Conservation (phyloP, 2,888 invertebrate genomes). For the Ellobium chinense region DNA sequence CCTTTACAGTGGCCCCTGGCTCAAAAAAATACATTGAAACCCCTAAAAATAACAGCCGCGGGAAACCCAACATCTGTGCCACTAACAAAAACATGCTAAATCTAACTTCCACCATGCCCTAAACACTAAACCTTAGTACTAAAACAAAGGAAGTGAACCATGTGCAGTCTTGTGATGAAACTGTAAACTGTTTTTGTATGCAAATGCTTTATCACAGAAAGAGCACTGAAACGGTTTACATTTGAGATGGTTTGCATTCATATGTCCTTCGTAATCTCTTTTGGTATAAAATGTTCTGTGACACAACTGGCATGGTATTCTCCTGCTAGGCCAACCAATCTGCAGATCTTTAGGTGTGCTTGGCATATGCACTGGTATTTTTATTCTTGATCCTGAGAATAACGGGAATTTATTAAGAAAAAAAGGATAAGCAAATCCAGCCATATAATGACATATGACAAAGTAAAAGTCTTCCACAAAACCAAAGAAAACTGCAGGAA, state of each 20-base stretch:
- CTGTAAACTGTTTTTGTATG: conserved; percentile 2
- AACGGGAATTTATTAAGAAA: background rate
- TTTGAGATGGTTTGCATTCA: background rate
- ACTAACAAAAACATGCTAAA: too few relatives aligned
- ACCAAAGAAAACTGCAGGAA: too few relatives aligned
- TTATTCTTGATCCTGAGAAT: background rate
- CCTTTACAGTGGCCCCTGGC: too few relatives aligned
- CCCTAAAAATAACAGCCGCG: too few relatives aligned
- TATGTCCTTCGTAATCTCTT: conserved; percentile 21
- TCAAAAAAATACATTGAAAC: too few relatives aligned
- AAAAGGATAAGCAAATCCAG: too few relatives aligned
- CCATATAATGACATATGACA: too few relatives aligned
- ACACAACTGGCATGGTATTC: background rate
- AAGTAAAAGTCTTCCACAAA: too few relatives aligned
- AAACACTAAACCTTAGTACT: too few relatives aligned
- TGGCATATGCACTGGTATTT: background rate
- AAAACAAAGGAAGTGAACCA: too few relatives aligned
- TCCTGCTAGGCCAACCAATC: background rate
- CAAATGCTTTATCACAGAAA: conserved; percentile 30
- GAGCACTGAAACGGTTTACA: conserved; percentile 29
- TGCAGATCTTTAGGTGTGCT: background rate
- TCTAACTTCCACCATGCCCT: too few relatives aligned
- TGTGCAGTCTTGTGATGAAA: background rate
- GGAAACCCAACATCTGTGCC: too few relatives aligned
- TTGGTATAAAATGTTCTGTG: background rate